phyloP scores from a whole-genome alignment of 1,140 invertebrate genomes.

The Caenorhabditis elegans region DNA sequence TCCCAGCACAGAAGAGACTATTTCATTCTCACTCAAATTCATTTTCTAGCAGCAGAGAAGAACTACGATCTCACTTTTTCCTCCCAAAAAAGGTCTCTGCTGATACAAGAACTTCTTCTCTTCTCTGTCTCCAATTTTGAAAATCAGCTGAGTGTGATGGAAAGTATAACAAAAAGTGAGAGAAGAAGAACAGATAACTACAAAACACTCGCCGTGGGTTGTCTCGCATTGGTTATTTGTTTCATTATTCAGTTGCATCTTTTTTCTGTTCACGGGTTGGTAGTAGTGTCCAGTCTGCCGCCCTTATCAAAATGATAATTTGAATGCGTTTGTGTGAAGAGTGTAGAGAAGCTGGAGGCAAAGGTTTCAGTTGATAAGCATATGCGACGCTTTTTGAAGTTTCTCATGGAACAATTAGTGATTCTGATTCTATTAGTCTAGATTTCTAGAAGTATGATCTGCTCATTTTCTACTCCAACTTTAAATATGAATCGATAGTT shows the following conservation, averaged over 20 bases:
- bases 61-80: no score
- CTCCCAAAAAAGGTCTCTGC: no score
- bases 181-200: slow-evolving; percentile 25
- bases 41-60: no score
- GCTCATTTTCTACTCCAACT: no score
- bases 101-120: not conserved
- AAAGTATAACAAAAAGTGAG: not conserved
- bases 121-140: not conserved
- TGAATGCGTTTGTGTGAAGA: not conserved
- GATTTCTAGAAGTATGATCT: no score
- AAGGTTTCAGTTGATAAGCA: not conserved
- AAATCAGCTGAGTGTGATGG: not conserved
- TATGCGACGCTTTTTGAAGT: no score
- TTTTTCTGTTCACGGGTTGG: no score
- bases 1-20: no score
- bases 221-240: not conserved
- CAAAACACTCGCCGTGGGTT: not conserved
- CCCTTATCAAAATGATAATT: not conserved
- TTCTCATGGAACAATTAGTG: no score
- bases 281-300: not conserved
- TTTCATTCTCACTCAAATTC: no score
- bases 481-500: no score
- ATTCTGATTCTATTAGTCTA: no score
- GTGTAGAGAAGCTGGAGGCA: not conserved
- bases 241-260: slow-evolving; percentile 11